Conservation (phyloP, 2,113 vertebrate genomes). For the Chloropsis cyanopogon region DNA sequence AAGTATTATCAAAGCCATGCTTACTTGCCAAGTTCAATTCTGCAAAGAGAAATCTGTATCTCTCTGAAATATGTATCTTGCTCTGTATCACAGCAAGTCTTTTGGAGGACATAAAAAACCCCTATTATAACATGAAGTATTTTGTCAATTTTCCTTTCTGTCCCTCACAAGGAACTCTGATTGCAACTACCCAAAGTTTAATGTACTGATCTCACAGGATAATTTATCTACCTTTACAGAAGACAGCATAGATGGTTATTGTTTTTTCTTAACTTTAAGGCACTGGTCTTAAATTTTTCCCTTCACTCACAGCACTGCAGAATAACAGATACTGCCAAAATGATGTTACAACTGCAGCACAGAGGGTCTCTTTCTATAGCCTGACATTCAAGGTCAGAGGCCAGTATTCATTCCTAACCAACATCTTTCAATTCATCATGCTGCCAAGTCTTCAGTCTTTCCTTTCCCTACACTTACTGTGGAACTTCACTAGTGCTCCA, state of each 20-base stretch:
- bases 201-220: background rate
- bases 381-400: background rate
- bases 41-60: background rate
- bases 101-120: background rate
- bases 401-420: background rate
- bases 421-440: background rate
- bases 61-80: background rate
- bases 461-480: background rate
- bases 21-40: background rate
- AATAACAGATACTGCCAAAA: background rate
- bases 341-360: background rate
- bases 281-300: background rate
- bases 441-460: background rate
- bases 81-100: background rate
- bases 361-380: background rate
- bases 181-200: background rate
- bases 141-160: background rate
- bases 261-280: background rate
- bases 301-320: background rate
- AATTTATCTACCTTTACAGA: background rate
- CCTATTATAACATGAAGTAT: background rate
- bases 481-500: background rate
- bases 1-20: background rate
- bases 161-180: background rate
- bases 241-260: background rate